Base-by-base conservation (phyloP, 1,140 invertebrate genomes). In the Aricia agestis region DNA sequence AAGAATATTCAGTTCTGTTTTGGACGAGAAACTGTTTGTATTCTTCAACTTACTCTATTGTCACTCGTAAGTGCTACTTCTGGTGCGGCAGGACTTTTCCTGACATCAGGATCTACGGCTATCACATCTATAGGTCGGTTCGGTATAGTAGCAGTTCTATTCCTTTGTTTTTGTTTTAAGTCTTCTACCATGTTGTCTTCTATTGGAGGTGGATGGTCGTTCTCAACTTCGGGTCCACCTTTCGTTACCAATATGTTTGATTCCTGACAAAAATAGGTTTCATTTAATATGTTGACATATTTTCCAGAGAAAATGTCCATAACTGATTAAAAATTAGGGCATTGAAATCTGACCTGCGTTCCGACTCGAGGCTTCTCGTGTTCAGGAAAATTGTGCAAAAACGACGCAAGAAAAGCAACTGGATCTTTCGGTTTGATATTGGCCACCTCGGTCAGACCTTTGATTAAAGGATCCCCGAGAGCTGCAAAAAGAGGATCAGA, bases 371-470 rank as follows among this genome's bases (percentile, higher is more conserved):
- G 82, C 66, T 90, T 90, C 69, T 92, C 86, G 68, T 92, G 92
- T 65, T 94, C 93, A 68, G 93, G 94, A 66, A 95, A 96, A 79
- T 96, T 95, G 76, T 96, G 95, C 52, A 98, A 91, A 86, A 96
- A 97, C 66, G 94, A 95, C 6, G 96, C 96, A 17, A 98, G 91
- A 83, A 96, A 97, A 2, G 95, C 94, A 18, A 97, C 94, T 0
- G 97, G 97, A 91, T 97, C 96, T 72, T 94, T 93, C 7, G 97
- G 97, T 74, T 96, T 93, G 72, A 94, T 94, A 72, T 96, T 95
- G 65, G 96, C 96, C 61, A 98, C 95, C 92, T 97, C 96, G 19
- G 96, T 96, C 69, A 98, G 90, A 74, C 96, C 97, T 93, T 96
- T 96, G 70, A 97, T 96, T 69, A 98, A 92, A 63, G 96, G 96